A percentile compares a stretch with the other conserved stretches of the same genome.
Conservation (phyloP, 2,113 vertebrate genomes). For the Thamnophis sirtalis region DNA sequence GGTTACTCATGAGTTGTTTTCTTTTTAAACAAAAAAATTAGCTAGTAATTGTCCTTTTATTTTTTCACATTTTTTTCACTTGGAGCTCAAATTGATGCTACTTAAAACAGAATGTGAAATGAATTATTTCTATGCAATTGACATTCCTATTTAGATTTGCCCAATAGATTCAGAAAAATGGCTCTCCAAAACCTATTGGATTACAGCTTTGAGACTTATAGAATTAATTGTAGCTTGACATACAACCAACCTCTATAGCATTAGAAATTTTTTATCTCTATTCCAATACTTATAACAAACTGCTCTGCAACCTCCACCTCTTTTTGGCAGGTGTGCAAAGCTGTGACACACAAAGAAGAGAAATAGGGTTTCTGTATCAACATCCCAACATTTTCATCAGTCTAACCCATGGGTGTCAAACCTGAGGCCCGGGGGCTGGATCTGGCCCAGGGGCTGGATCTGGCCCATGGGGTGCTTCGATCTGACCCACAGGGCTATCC, state of each 20-base stretch:
- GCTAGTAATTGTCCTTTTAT: constrained; percentile 57
- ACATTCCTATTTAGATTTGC: not conserved
- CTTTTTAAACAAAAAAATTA: constrained; percentile 62
- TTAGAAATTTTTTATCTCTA: not conserved
- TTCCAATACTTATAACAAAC: not conserved
- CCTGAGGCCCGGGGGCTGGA: too few relatives aligned
- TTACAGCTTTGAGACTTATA: not conserved
- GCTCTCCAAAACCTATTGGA: not conserved
- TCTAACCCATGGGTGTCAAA: not conserved
- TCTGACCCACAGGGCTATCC: too few relatives aligned
- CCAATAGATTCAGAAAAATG: not conserved
- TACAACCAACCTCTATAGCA: not conserved
- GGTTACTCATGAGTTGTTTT: constrained; percentile 60
- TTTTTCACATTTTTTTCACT: constrained; percentile 15
- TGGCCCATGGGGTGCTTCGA: too few relatives aligned
- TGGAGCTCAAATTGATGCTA: constrained; percentile 55
- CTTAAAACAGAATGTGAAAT: constrained; percentile 37
- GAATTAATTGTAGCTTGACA: not conserved
- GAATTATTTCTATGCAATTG: constrained; percentile 34
- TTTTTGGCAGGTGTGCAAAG: not conserved
- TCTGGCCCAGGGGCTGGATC: too few relatives aligned
- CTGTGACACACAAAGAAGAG: not conserved
- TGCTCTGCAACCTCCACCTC: not conserved
- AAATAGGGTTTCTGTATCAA: not conserved
- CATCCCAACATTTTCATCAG: not conserved